These are phyloP conservation scores for Aotus griseimembra DNA, from an alignment of 2,797 vertebrate species.

Conservation along the genomic window DNA sequence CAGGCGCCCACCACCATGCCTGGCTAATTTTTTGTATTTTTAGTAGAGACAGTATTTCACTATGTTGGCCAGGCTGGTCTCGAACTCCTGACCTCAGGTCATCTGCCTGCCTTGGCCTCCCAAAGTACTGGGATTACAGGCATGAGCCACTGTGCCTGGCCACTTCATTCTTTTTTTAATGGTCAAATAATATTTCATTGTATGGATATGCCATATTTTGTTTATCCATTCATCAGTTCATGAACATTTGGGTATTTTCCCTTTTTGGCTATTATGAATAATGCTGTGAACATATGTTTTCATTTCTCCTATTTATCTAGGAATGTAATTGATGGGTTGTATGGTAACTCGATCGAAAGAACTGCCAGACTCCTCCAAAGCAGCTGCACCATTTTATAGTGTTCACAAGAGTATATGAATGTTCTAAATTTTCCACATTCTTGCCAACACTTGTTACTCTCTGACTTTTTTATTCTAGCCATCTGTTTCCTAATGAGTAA, in stretches of 20 bases:
- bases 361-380: conserved; percentile 23
- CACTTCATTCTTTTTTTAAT: background rate
- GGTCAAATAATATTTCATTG: conserved; percentile 2
- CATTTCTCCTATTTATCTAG: background rate
- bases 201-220: background rate
- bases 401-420: background rate
- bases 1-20: no score
- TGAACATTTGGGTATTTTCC: background rate
- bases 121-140: no score
- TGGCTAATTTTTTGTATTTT: no score
- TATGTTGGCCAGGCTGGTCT: no score
- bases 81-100: no score
- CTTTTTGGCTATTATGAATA: background rate
- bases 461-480: background rate
- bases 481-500: background rate
- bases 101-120: no score
- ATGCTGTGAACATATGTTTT: conserved; percentile 4
- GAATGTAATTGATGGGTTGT: background rate
- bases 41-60: no score
- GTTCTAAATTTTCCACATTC: background rate
- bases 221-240: background rate
- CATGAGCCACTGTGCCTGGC: no score
- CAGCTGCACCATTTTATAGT: background rate
- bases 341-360: conserved; percentile 13
- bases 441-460: background rate